Conservation (phyloP, 2,888 invertebrate species). For the Spialia ferax region DNA sequence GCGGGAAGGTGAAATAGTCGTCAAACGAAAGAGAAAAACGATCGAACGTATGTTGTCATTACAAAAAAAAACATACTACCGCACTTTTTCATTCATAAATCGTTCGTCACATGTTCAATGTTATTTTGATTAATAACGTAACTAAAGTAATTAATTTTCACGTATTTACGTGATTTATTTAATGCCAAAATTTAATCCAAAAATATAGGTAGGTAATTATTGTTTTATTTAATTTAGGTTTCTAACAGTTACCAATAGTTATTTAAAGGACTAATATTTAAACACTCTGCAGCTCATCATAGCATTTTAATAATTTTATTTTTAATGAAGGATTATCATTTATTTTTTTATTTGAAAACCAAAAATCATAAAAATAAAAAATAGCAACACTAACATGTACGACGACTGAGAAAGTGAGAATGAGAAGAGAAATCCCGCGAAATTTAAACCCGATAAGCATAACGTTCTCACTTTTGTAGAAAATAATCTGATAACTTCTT, state of each 20-base stretch:
- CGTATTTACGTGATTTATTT: not conserved
- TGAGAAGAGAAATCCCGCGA: conserved; percentile 27
- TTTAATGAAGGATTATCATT: not conserved
- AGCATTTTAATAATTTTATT: no score
- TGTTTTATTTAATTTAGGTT: no score
- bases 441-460: conserved; percentile 5
- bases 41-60: conserved; percentile 71
- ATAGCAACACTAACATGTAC: conserved; percentile 19
- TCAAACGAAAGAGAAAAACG: conserved; percentile 80
- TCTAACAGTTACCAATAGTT: no score
- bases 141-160: not conserved
- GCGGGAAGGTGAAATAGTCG: conserved; percentile 85
- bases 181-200: not conserved
- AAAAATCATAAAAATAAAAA: not conserved
- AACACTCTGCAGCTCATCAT: no score
- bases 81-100: conserved; percentile 44
- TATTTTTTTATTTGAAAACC: not conserved
- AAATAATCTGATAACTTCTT: not conserved
- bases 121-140: not conserved
- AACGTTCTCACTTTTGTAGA: not conserved
- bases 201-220: no score
- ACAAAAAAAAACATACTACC: conserved; percentile 53
- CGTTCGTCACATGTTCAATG: not conserved
- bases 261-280: no score
- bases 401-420: not conserved